Evolutionary conservation across 1,140 invertebrate genomes (phyloP).

Genomic region (Onthophagus taurus): DNA sequence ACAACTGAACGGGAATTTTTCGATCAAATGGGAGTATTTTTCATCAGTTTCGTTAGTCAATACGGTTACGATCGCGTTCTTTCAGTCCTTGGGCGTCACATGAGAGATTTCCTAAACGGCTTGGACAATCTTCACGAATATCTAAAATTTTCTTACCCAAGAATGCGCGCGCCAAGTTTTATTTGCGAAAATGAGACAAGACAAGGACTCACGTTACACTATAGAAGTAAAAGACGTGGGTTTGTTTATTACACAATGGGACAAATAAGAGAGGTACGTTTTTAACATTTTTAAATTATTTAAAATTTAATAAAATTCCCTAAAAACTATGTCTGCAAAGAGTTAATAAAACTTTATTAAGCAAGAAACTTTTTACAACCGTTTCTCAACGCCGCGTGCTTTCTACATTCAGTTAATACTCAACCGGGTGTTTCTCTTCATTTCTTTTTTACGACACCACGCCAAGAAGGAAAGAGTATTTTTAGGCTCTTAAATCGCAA

Average conservation of each 20-base stretch:
- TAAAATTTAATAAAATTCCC: too few relatives aligned
- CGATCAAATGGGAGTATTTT: slow-evolving; percentile 83
- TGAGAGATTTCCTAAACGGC: slow-evolving; percentile 93
- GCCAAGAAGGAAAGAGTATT: too few relatives aligned
- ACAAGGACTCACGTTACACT: slow-evolving; percentile 85
- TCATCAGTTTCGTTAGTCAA: slow-evolving; percentile 84
- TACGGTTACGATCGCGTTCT: slow-evolving; percentile 90
- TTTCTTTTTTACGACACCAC: too few relatives aligned
- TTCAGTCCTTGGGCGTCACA: slow-evolving; percentile 81
- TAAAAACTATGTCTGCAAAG: too few relatives aligned
- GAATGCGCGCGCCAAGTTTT: slow-evolving; percentile 88
- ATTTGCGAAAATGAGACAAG: slow-evolving; percentile 92
- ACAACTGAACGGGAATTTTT: slow-evolving; percentile 78
- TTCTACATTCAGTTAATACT: too few relatives aligned
- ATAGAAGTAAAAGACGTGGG: slow-evolving; percentile 82
- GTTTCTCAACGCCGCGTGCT: too few relatives aligned
- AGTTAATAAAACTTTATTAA: too few relatives aligned
- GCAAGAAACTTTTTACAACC: too few relatives aligned
- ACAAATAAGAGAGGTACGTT: slow-evolving; percentile 74
- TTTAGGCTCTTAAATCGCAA: too few relatives aligned
- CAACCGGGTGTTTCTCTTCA: too few relatives aligned
- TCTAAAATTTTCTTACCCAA: slow-evolving; percentile 90
- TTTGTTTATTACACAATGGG: slow-evolving; percentile 97
- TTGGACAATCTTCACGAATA: slow-evolving; percentile 97
- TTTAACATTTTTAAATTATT: too few relatives aligned